Evolutionary conservation across 2,888 invertebrate species (phyloP).

Genomic region (Strigamia transsilvanica): DNA sequence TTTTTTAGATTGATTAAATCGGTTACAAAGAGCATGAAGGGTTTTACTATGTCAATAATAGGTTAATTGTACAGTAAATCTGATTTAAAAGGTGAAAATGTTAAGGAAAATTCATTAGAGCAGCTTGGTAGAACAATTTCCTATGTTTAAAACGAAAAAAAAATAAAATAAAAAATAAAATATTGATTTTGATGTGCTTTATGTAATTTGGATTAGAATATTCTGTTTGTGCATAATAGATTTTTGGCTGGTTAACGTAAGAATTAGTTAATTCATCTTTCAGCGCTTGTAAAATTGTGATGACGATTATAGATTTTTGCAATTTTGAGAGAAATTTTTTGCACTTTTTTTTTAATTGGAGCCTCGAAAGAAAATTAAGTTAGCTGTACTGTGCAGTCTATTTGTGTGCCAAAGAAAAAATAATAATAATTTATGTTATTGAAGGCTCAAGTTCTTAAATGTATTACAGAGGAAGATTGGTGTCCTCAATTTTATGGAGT

Average conservation of each 20-base stretch:
- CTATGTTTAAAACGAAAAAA: neutral
- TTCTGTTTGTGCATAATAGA: constrained; percentile 27
- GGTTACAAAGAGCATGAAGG: neutral
- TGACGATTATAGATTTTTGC: neutral
- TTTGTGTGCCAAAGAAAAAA: constrained; percentile 35
- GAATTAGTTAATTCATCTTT: constrained; percentile 18
- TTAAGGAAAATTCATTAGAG: neutral
- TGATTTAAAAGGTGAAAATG: neutral
- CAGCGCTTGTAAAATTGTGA: constrained; percentile 34
- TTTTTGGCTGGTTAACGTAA: neutral
- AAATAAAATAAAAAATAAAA: neutral
- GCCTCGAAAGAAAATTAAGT: constrained; percentile 6
- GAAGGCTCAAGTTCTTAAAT: constrained; percentile 18
- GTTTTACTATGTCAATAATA: constrained; percentile 25
- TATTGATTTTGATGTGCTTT: constrained; percentile 1
- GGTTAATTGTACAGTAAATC: constrained; percentile 18
- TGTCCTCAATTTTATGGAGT: constrained; percentile 5
- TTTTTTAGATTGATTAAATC: neutral
- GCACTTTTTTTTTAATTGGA: neutral
- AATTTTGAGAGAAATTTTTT: constrained; percentile 13
- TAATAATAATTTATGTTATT: constrained; percentile 9
- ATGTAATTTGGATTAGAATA: neutral
- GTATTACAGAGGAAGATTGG: neutral
- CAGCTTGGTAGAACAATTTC: constrained; percentile 12
- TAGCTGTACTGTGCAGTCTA: constrained; percentile 35